Evolutionary conservation across 2,888 invertebrate genomes (phyloP), one percentile per base, ranked within the genome.

Genomic region (Drosophila pseudotalamancana): DNA sequence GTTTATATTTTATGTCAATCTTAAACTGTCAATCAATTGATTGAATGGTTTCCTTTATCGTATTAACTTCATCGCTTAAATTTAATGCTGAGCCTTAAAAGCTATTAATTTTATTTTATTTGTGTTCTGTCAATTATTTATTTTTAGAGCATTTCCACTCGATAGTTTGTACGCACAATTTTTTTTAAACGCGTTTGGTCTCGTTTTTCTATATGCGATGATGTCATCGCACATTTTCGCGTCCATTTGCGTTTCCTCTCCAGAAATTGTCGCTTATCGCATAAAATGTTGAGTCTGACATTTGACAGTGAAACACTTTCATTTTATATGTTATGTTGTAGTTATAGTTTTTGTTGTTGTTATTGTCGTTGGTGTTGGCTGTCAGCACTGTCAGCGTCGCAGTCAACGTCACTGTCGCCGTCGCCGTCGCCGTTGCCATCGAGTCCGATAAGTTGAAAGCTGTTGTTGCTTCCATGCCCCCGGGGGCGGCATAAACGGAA

Each of bases 271-370:
- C 62, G 49, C 54, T 72, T 72, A 57, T 60, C 72, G 61, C 72
- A 51, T 18, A 75, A 51, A 51, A 46, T 29, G 9, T 50, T 51
- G 34, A 35, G 45, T 18, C 56, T 72, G 83, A 78, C 77, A 78
- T 82, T 78, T 82, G 79, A 78, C 83, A 78, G 79, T 68, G 65
- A 82, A 78, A 78, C 79, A 82, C 79, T 78, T 82, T 77, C 75
- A 51, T 71, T 81, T 66, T 32, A 60, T 57, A 60, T 57, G 56
- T 49, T 59, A 37, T 45, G 9, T n/a, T 43, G 53, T 43, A 14
- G 27, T 39, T 23, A 35, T 19, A 3, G 19, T 19, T 23, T 40
- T 25, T 9, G 23, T 45, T 62, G 50, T 32, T 54, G 27, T 51
- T 14, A 42, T 16, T 61, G 65, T 48, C 34, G 37, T 12, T 54